Conservation (phyloP, 1,140 invertebrate genomes). For the Anagrus nilaparvatae region DNA sequence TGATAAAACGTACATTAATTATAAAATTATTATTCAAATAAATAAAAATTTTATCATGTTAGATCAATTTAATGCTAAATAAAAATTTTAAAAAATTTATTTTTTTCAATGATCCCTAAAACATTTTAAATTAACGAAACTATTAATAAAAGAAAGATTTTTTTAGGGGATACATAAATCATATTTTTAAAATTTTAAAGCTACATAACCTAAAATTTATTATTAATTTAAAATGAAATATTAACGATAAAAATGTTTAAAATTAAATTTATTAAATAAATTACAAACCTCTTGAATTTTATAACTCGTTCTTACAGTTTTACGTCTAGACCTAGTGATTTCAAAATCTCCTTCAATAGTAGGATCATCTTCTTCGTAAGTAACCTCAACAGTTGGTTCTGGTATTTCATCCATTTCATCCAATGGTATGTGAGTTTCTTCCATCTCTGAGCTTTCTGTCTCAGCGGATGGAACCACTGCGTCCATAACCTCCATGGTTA, state of each 20-base stretch:
- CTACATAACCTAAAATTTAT: no score
- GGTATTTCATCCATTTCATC: slow-evolving; percentile 25
- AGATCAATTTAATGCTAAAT: no score
- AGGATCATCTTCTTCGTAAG: slow-evolving; percentile 27
- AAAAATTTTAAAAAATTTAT: no score
- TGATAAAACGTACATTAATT: no score
- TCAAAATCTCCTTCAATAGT: slow-evolving; percentile 40
- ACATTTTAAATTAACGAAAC: no score
- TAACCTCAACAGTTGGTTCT: slow-evolving; percentile 16
- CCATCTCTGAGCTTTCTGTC: slow-evolving; percentile 16
- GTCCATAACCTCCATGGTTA: slow-evolving; percentile 35
- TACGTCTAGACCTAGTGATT: slow-evolving; percentile 47
- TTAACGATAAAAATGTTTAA: background rate
- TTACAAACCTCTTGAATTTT: slow-evolving; percentile 54
- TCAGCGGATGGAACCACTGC: slow-evolving; percentile 23
- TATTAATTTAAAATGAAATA: no score
- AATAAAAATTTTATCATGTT: no score
- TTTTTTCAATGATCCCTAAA: no score
- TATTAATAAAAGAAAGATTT: no score
- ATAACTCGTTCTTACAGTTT: slow-evolving; percentile 52
- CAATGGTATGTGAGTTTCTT: slow-evolving; percentile 16
- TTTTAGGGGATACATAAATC: no score
- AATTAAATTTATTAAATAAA: slow-evolving; percentile 3
- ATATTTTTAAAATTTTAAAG: no score
- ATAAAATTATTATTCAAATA: no score